Base-by-base conservation (phyloP, 2,888 invertebrate species). In the Epinotia bilunana region DNA sequence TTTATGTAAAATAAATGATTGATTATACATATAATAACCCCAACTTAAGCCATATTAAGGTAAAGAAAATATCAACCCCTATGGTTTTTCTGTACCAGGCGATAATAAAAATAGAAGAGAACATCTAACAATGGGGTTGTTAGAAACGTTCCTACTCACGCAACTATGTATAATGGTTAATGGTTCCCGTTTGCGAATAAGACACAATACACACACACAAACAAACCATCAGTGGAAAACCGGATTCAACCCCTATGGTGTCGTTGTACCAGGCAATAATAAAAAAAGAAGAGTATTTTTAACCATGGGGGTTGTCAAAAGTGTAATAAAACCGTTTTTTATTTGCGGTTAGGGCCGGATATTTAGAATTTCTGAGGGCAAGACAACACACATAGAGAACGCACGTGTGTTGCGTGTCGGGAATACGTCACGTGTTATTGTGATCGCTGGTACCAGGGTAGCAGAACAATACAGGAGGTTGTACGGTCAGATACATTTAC, bases 31-130 rank as follows among this genome's bases (percentile, higher is more conserved):
- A n/a, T n/a, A n/a, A n/a, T n/a, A n/a, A n/a, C 61, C 18, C 16
- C 46, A 33, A 16, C n/a, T 16, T 16, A 13, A n/a, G 23, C 49
- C 46, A 20, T 53, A n/a, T 9, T 46, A 23, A 53, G 65, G 53
- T 46, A 43, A 46, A 46, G n/a, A 68, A 69, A 57, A 58, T 82
- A 87, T 83, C 84, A 83, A 90, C 90, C 91, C 91, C 80, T 87
- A 90, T 88, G 88, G 87, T 86, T 86, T 86, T 78, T 72, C 71
- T 71, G 83, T 90, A 93, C 91, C 83, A 92, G 91, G 92, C 81
- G 69, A 84, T 77, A 80, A 92, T 88, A 83, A 86, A 88, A 88
- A 88, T 87, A 84, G 77, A 88, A 81, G 82, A 84, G 86, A 76
- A 77, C 71, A 72, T 76, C 75, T 67, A 76, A 65, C 73, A 77